Percentiles rank a stretch among this genome's conserved stretches.
Evolutionary conservation across 1,140 invertebrate species (phyloP).

Genomic region (Tetraneura akinire): DNA sequence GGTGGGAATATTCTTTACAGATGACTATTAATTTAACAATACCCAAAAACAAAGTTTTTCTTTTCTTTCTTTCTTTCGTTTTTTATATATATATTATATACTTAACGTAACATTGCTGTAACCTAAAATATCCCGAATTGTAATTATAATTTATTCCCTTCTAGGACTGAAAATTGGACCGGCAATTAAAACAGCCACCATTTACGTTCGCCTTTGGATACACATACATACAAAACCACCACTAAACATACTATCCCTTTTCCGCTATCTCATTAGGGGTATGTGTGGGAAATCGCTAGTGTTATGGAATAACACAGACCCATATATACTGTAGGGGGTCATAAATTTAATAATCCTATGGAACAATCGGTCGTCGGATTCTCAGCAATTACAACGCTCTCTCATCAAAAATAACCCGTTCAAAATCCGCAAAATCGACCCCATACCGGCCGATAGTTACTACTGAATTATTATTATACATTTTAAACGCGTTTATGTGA

Average conservation of each 20-base stretch:
- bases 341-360: conserved; percentile 29
- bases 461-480: neutral
- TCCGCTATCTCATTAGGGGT: neutral
- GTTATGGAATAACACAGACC: neutral
- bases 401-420: conserved; percentile 16
- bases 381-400: conserved; percentile 20
- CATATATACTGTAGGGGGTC: neutral
- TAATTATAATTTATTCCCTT: conserved; percentile 40
- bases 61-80: neutral
- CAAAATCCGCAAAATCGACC: neutral
- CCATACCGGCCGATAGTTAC: neutral
- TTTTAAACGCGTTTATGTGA: neutral
- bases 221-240: conserved; percentile 14
- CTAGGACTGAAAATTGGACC: conserved; percentile 1
- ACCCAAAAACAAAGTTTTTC: conserved; percentile 14
- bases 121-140: conserved; percentile 9
- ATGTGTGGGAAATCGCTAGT: neutral
- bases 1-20: neutral
- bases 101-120: neutral
- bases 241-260: conserved; percentile 8
- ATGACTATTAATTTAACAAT: conserved; percentile 6
- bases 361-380: conserved; percentile 20
- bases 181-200: conserved; percentile 18
- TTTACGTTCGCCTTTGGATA: neutral
- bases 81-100: too few relatives aligned